Percentiles rank a stretch among this genome's conserved stretches.
These are phyloP conservation scores for Sylvicapra grimmia DNA, from an alignment of 2,113 vertebrate genomes.

Conservation along the genomic window DNA sequence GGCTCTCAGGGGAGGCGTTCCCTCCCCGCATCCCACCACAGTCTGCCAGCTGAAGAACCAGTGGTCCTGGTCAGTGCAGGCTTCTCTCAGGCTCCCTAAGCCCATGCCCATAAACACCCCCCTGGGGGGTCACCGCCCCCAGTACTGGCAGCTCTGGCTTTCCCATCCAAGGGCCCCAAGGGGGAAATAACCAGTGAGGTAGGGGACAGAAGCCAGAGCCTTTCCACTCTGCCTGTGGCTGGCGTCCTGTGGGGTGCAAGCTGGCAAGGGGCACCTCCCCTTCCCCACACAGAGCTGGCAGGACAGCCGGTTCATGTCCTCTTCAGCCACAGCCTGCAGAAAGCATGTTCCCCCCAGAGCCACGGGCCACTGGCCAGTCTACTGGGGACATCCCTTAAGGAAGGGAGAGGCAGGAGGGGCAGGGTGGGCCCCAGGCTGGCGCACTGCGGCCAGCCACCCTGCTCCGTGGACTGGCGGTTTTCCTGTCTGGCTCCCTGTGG, in stretches of 20 bases:
- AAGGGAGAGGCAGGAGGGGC: neutral
- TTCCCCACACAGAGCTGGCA: slow-evolving; percentile 60
- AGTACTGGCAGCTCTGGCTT: neutral
- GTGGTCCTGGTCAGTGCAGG: neutral
- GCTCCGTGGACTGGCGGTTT: slow-evolving; percentile 22
- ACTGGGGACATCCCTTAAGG: slow-evolving; percentile 52
- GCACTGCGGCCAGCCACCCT: slow-evolving; percentile 38
- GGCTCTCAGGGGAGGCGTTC: neutral
- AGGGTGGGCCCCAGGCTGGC: slow-evolving; percentile 32
- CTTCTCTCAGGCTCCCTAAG: neutral
- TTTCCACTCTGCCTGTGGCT: neutral
- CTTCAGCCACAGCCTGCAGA: slow-evolving; percentile 45
- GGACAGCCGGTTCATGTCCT: slow-evolving; percentile 4
- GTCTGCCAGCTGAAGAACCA: neutral
- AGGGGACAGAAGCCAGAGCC: neutral
- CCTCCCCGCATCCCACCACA: neutral
- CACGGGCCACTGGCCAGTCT: slow-evolving; percentile 46
- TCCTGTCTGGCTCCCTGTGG: slow-evolving; percentile 57
- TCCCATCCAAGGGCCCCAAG: neutral
- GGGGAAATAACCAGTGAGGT: neutral
- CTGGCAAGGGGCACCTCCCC: slow-evolving; percentile 7
- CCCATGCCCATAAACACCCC: neutral
- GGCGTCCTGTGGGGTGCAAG: neutral
- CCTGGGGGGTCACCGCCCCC: neutral
- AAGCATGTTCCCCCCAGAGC: slow-evolving; percentile 21